These are phyloP conservation scores for Spodoptera litura DNA, from an alignment of 1,140 invertebrate genomes.

Conservation along the genomic window DNA sequence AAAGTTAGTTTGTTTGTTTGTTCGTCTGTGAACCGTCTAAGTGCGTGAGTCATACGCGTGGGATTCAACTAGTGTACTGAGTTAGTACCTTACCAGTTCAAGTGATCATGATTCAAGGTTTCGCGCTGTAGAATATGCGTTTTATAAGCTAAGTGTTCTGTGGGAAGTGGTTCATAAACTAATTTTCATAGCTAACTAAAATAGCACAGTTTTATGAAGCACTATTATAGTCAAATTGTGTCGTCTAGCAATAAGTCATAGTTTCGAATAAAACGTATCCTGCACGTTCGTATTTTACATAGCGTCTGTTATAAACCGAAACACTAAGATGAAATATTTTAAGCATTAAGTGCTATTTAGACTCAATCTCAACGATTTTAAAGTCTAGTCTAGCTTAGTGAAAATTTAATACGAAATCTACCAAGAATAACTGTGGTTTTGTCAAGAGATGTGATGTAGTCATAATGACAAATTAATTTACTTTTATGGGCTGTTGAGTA, in stretches of 20 bases:
- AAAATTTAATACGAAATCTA: background rate
- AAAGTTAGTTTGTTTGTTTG: slow-evolving; percentile 55
- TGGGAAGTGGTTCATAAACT: slow-evolving; percentile 37
- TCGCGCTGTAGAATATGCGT: slow-evolving; percentile 20
- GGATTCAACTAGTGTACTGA: slow-evolving; percentile 57
- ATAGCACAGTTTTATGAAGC: background rate
- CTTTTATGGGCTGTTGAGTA: slow-evolving; percentile 60
- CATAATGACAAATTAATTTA: slow-evolving; percentile 55
- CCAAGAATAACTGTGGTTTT: slow-evolving; percentile 1
- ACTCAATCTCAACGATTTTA: background rate
- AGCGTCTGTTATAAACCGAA: background rate
- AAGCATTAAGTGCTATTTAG: background rate
- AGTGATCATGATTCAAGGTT: slow-evolving; percentile 47
- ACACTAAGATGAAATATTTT: background rate
- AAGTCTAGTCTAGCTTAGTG: background rate
- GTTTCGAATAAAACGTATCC: too few relatives aligned
- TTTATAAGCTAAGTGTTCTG: slow-evolving; percentile 31
- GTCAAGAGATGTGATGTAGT: background rate
- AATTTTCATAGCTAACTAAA: slow-evolving; percentile 17
- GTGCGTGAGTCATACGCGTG: slow-evolving; percentile 71
- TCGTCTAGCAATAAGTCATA: background rate
- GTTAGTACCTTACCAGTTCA: slow-evolving; percentile 33
- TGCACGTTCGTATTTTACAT: too few relatives aligned
- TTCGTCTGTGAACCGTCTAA: slow-evolving; percentile 70
- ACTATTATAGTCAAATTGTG: background rate